Percentiles rank a stretch among this genome's conserved stretches.
Conservation (phyloP, 2,113 vertebrate species). For the Nymphicus hollandicus region DNA sequence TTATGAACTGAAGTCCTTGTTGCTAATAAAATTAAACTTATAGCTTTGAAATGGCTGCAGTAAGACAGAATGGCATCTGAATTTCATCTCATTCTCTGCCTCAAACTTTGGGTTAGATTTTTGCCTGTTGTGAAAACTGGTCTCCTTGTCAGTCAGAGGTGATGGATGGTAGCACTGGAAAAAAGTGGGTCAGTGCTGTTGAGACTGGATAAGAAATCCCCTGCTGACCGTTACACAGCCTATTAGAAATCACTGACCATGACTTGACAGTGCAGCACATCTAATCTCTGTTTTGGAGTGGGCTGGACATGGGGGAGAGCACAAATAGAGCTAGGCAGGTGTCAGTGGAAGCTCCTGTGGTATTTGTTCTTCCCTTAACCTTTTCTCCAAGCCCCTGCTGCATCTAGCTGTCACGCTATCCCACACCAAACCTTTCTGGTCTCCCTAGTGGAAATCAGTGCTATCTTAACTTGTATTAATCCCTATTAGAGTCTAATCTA, state of each 20-base stretch:
- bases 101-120: not conserved
- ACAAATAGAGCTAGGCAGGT: not conserved
- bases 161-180: not conserved
- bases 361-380: not conserved
- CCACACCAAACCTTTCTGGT: not conserved
- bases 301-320: not conserved
- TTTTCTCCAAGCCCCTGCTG: not conserved
- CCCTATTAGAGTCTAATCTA: conserved; percentile 58
- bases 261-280: not conserved
- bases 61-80: not conserved
- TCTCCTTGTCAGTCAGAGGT: conserved; percentile 13
- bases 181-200: conserved; percentile 35
- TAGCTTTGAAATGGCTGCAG: not conserved
- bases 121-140: not conserved
- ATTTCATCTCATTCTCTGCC: not conserved
- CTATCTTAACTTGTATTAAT: conserved; percentile 49
- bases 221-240: conserved; percentile 25
- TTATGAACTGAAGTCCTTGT: conserved; percentile 36
- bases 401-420: not conserved
- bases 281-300: not conserved
- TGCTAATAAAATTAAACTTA: conserved; percentile 42
- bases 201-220: conserved; percentile 14
- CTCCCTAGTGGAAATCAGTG: not conserved
- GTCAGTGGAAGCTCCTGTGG: not conserved
- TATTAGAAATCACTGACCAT: conserved; percentile 36